These are phyloP conservation scores for Zapornia atra DNA, from an alignment of 2,113 vertebrate genomes.

Conservation along the genomic window DNA sequence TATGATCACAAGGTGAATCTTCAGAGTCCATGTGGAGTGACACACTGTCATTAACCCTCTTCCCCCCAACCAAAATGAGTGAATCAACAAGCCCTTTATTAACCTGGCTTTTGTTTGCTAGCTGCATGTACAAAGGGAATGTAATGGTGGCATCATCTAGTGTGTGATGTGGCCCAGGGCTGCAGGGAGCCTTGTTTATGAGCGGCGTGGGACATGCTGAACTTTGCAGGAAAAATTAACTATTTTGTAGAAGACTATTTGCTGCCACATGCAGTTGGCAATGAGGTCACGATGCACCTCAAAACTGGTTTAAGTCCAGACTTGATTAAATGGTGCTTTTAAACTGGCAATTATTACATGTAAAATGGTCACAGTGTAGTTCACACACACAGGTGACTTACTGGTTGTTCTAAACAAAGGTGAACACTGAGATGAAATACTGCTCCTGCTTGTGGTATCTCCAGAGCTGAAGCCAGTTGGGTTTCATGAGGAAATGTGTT, in stretches of 20 bases:
- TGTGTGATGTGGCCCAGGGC: background rate
- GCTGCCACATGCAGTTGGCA: background rate
- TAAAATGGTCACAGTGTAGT: background rate
- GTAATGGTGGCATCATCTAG: fast-evolving
- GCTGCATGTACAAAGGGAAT: background rate
- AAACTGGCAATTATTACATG: background rate
- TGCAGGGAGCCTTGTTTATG: background rate
- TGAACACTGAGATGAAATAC: background rate
- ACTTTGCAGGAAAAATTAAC: background rate
- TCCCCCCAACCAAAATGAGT: background rate
- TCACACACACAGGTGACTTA: background rate
- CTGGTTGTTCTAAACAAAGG: background rate
- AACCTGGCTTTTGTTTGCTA: background rate
- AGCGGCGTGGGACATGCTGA: background rate
- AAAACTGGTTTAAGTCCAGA: background rate
- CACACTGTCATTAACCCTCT: fast-evolving
- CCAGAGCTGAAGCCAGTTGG: background rate
- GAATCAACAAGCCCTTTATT: background rate
- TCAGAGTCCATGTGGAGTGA: background rate
- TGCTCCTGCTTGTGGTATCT: background rate
- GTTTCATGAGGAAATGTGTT: background rate
- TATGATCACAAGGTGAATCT: fast-evolving
- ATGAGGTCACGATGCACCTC: background rate
- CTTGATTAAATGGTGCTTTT: background rate
- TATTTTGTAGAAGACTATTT: background rate